Conservation (phyloP, 2,888 invertebrate genomes). For the Pristionchus exspectatus region DNA sequence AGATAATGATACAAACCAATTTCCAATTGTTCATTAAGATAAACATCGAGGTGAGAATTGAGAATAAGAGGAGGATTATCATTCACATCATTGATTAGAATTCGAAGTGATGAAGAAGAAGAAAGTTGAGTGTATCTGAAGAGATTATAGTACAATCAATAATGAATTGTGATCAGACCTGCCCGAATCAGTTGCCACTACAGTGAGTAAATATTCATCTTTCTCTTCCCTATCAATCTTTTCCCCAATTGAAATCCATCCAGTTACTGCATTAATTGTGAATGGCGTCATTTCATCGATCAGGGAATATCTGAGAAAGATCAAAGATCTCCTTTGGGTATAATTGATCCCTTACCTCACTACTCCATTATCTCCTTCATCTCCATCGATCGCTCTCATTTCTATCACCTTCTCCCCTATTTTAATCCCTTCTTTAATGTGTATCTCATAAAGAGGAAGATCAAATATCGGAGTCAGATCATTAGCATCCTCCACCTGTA, state of each 20-base stretch:
- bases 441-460: constrained; percentile 80
- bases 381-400: constrained; percentile 89
- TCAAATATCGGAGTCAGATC: constrained; percentile 92
- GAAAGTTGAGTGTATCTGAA: constrained; percentile 86
- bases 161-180: constrained; percentile 49
- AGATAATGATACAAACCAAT: neutral
- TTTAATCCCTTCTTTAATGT: constrained; percentile 79
- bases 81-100: constrained; percentile 93
- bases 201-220: constrained; percentile 91
- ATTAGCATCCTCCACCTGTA: constrained; percentile 84
- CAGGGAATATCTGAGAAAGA: constrained; percentile 37
- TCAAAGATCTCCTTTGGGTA: constrained; percentile 28
- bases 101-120: constrained; percentile 92
- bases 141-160: neutral
- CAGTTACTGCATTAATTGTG: constrained; percentile 89
- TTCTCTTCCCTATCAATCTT: constrained; percentile 93
- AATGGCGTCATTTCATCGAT: constrained; percentile 83
- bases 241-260: constrained; percentile 90
- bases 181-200: constrained; percentile 93
- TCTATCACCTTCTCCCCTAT: constrained; percentile 85
- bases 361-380: constrained; percentile 90
- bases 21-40: constrained; percentile 57
- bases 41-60: constrained; percentile 65
- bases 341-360: constrained; percentile 72
- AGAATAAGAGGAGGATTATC: constrained; percentile 88